phyloP scores from a whole-genome alignment of 2,888 invertebrate genomes.

The Griposia aprilina region DNA sequence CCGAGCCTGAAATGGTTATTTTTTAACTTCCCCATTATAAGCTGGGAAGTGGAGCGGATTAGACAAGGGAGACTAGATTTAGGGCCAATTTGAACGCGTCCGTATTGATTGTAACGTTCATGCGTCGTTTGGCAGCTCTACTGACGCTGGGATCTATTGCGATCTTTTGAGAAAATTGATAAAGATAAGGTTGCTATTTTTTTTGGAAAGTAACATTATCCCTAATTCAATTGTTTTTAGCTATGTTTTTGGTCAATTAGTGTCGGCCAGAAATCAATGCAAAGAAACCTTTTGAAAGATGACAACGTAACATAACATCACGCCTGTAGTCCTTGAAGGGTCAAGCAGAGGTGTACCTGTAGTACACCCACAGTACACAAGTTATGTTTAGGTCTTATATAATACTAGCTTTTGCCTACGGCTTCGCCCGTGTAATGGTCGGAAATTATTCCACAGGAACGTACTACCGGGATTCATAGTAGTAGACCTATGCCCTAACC shows the following conservation, averaged over 20 bases:
- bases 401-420: too few species aligned
- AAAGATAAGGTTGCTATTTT: background rate
- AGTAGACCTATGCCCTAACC: too few species aligned
- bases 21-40: slow-evolving; percentile 81
- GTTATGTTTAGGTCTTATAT: too few species aligned
- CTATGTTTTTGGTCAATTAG: too few species aligned
- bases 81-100: slow-evolving; percentile 79
- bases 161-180: slow-evolving; percentile 3
- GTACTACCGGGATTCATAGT: too few species aligned
- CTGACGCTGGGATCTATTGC: background rate
- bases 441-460: too few species aligned
- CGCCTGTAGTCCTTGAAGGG: too few species aligned
- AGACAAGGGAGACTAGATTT: slow-evolving; percentile 81
- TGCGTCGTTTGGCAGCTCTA: slow-evolving; percentile 74
- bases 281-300: slow-evolving; percentile 5
- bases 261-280: background rate
- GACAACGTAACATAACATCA: too few species aligned
- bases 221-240: too few species aligned
- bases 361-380: too few species aligned
- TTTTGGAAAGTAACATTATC: background rate
- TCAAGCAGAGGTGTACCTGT: too few species aligned
- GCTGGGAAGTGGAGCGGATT: slow-evolving; percentile 74
- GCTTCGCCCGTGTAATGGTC: too few species aligned
- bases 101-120: slow-evolving; percentile 84
- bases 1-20: slow-evolving; percentile 87